Evolutionary conservation across 2,797 vertebrate genomes (phyloP), one percentile per base, ranked within the genome.

Genomic region (Paramormyrops hopkinsi): DNA sequence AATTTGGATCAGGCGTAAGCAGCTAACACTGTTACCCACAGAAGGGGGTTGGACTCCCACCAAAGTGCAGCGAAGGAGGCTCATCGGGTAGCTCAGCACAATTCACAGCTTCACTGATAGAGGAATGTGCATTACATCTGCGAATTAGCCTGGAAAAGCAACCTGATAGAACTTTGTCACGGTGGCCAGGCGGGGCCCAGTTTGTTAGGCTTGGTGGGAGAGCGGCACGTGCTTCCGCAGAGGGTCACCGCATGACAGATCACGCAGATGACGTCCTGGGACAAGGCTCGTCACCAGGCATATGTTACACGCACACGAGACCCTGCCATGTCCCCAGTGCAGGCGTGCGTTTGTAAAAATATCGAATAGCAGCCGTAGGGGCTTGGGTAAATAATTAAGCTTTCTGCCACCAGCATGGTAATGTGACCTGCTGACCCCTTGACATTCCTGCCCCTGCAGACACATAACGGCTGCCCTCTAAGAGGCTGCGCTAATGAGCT

Each of bases 401-500:
- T 91, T 89, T 92, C 89, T 53, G 65, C 54, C 73, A 46, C 86
- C 89, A 88, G 88, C 89, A 86, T 91, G 88, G 91, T 92, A 93
- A 93, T 88, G 90, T 86, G 91, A 92, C 91, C 90, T 65, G 82
- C 90, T 92, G 90, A 92, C 90, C 90, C 87, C 62, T 56, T 89
- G 65, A 48, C 19, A 87, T 87, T 88, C 82, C 89, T 79, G 84
- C 83, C 90, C 91, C 89, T 79, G 88, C 88, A 48, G 89, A 87
- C 89, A 86, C 90, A 89, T 88, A 65, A 89, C 88, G 89, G 89
- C 85, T 89, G 89, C 90, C 19, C 90, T 89, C 89, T 88, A 89
- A 90, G 87, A 88, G 89, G 87, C 87, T 86, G 91, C 54, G 89
- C 91, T 93, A 93, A 92, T 93, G 90, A 93, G 90, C 48, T 90